A percentile compares a stretch with the other conserved stretches of the same genome.
Evolutionary conservation across 1,140 invertebrate species (phyloP).

Genomic region (Bradysia coprophila): DNA sequence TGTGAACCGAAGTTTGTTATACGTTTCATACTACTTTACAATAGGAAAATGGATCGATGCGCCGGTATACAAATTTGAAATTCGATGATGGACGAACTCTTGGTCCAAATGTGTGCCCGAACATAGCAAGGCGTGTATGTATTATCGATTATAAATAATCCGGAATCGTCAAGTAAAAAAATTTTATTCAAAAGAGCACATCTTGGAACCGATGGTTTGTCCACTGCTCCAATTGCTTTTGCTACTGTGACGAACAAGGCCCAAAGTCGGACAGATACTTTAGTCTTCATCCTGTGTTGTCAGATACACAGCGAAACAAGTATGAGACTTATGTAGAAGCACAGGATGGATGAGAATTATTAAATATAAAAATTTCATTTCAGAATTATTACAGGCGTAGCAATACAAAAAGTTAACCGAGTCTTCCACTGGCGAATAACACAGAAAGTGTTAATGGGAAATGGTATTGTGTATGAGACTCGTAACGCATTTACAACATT

Average conservation of each 20-base stretch:
- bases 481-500: constrained; percentile 42
- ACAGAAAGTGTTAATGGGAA: constrained; percentile 57
- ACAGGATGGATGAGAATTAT: too few relatives aligned
- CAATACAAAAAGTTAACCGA: not conserved
- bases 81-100: not conserved
- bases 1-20: too few relatives aligned
- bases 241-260: constrained; percentile 65
- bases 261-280: constrained; percentile 58
- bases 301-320: constrained; percentile 54
- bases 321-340: constrained; percentile 25
- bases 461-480: constrained; percentile 47
- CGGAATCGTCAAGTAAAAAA: too few relatives aligned
- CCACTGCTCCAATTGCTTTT: constrained; percentile 82
- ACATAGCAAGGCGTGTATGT: too few relatives aligned
- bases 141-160: too few relatives aligned
- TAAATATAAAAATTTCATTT: too few relatives aligned
- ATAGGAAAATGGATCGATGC: too few relatives aligned
- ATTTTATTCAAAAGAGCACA: too few relatives aligned
- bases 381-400: not conserved
- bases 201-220: too few relatives aligned
- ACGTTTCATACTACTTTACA: too few relatives aligned
- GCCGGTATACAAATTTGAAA: not conserved
- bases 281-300: constrained; percentile 42
- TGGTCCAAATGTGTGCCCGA: not conserved
- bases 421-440: not conserved